Percentiles rank a stretch among this genome's conserved stretches.
Conservation (phyloP, 37 sponge, comb jelly and placozoan genomes). For the Tethya wilhelma region DNA sequence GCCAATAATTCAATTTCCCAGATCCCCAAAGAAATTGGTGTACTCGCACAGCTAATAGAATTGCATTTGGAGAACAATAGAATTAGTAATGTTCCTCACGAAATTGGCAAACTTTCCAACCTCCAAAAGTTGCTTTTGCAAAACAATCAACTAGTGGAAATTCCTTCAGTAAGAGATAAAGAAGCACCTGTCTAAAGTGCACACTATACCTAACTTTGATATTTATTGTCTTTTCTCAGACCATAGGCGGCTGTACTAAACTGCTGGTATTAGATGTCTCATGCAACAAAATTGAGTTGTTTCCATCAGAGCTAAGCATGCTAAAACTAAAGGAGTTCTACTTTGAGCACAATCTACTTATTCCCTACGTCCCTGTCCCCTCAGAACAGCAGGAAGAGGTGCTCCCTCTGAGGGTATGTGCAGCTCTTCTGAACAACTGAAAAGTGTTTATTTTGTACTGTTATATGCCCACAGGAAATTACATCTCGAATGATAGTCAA, state of each 20-base stretch:
- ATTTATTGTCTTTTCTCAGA: constrained; percentile 17
- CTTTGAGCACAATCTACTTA: constrained; percentile 65
- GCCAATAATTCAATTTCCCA: constrained; percentile 27
- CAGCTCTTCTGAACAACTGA: neutral
- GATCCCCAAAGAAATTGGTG: constrained; percentile 44
- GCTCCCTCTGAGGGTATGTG: constrained; percentile 46
- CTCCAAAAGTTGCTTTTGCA: constrained; percentile 55
- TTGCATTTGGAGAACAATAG: constrained; percentile 55
- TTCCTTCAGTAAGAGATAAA: constrained; percentile 38
- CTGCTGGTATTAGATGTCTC: constrained; percentile 63
- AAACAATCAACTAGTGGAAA: constrained; percentile 42
- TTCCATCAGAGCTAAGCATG: constrained; percentile 50
- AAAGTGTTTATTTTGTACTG: neutral
- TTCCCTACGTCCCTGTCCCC: constrained; percentile 68
- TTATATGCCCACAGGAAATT: constrained; percentile 18
- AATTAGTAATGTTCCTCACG: constrained; percentile 29
- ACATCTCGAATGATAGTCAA: constrained; percentile 16
- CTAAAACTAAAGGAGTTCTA: constrained; percentile 54
- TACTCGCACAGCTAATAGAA: constrained; percentile 38
- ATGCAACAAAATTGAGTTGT: constrained; percentile 53
- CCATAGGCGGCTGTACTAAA: constrained; percentile 36
- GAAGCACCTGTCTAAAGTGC: neutral
- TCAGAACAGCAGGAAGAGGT: constrained; percentile 52
- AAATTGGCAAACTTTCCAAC: constrained; percentile 25
- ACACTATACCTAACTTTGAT: too few species aligned